Base-by-base conservation (phyloP, 2,113 vertebrate genomes). In the Myrmophylax atrothorax region DNA sequence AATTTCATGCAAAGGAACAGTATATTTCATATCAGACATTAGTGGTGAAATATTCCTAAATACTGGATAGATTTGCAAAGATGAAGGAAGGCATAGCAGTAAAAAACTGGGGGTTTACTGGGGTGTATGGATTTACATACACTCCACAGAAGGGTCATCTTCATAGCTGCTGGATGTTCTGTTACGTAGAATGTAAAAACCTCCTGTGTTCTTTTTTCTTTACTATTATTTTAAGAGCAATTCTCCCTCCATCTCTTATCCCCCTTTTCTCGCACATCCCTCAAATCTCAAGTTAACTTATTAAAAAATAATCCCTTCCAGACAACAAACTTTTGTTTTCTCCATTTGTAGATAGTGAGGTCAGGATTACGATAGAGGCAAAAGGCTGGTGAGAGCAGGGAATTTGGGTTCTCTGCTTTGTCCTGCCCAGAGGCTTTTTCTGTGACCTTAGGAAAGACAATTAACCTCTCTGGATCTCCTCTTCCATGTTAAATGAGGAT, bases 381-480 rank as follows among this genome's bases (percentile, higher is more conserved):
- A 60, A 80, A 74, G 47, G 25, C 80, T 84, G 79, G 83, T 72
- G 55, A 91, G 89, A 86, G 89, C 4, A 12, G 96, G 86, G 86
- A 90, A 87, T 93, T 81, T 50, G 40, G 62, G 60, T 90, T 90
- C 80, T 89, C 72, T 75, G 86, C 74, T 96, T 94, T 93, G 85
- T 93, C 92, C 73, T 96, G 88, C 93, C 94, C 73, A 75, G 62
- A 89, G 89, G 93, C 95, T 89, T 92, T 84, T 90, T 68, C 73
- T 38, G n/a, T 91, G 96, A 94, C 96, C 94, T 94, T 79, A 95
- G 68, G 89, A 82, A 97, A 96, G 93, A 95, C 88, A 89, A 89
- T 96, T 94, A 95, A 93, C 93, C 94, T 93, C 81, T 38, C 60
- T 70, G 77, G 83, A 91, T 85, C 78, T 94, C 38, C 82, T 91